Percentiles rank a stretch among this genome's conserved stretches.
Evolutionary conservation across 2,113 vertebrate genomes (phyloP).

Genomic region (Trichechus manatus): DNA sequence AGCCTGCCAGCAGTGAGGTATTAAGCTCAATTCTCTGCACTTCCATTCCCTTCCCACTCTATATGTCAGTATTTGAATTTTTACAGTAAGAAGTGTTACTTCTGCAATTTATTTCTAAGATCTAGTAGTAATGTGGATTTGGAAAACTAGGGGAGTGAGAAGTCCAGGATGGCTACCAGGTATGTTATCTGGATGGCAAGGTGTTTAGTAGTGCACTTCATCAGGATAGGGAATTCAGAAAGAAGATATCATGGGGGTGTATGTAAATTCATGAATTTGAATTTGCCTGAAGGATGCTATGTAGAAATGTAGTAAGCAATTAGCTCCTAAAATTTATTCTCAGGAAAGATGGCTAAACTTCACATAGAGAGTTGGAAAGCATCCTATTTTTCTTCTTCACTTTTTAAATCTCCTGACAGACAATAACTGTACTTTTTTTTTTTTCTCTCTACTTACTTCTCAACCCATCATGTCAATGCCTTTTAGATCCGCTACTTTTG

Average conservation of each 20-base stretch:
- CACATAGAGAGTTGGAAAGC: neutral
- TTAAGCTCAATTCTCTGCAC: neutral
- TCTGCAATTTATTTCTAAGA: slow-evolving; percentile 22
- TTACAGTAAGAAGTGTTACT: neutral
- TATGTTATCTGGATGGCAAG: slow-evolving; percentile 3
- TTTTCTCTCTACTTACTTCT: neutral
- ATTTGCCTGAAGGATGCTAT: neutral
- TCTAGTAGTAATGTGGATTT: neutral
- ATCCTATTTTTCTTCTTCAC: neutral
- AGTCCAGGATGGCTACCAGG: neutral
- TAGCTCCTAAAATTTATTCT: neutral
- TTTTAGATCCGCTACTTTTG: neutral
- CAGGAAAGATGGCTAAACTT: neutral
- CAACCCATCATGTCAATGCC: neutral
- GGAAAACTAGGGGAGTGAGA: neutral
- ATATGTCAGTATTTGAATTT: neutral
- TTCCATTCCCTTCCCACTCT: neutral
- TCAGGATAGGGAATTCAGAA: neutral
- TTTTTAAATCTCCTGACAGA: neutral
- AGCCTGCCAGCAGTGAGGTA: neutral
- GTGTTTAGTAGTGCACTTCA: neutral
- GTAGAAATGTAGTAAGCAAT: neutral
- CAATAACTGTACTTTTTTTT: neutral
- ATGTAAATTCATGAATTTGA: neutral
- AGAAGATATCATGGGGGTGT: neutral